Evolutionary conservation across 2,113 vertebrate species (phyloP).

Genomic region (Gavia stellata): DNA sequence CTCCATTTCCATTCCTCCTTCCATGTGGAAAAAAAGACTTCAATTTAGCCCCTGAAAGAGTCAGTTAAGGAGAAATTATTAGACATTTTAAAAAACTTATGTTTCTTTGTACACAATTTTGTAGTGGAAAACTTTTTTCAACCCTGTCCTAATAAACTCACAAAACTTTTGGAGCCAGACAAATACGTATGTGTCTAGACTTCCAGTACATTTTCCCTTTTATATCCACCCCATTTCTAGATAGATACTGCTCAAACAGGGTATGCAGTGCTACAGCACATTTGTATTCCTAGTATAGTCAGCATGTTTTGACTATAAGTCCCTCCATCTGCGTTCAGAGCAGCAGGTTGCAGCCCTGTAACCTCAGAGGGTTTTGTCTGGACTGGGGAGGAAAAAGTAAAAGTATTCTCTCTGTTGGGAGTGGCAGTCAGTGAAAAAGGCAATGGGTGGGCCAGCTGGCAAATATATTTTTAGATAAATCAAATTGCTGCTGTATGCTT

Average conservation of each 20-base stretch:
- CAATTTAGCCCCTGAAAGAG: background rate
- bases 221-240: background rate
- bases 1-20: background rate
- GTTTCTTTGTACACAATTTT: background rate
- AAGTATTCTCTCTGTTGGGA: background rate
- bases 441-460: background rate
- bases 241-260: background rate
- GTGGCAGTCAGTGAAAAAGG: background rate
- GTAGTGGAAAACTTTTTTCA: background rate
- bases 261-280: background rate
- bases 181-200: background rate
- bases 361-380: background rate
- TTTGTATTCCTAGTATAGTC: background rate
- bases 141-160: background rate
- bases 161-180: background rate
- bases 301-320: background rate
- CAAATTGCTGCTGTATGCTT: background rate
- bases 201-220: background rate
- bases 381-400: background rate
- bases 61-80: background rate
- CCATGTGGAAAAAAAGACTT: background rate
- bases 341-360: background rate
- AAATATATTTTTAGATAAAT: background rate
- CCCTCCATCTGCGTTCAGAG: background rate
- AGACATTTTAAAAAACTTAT: background rate